Evolutionary conservation across 1,140 invertebrate genomes (phyloP).

Genomic region (Aleiodes sp.): DNA sequence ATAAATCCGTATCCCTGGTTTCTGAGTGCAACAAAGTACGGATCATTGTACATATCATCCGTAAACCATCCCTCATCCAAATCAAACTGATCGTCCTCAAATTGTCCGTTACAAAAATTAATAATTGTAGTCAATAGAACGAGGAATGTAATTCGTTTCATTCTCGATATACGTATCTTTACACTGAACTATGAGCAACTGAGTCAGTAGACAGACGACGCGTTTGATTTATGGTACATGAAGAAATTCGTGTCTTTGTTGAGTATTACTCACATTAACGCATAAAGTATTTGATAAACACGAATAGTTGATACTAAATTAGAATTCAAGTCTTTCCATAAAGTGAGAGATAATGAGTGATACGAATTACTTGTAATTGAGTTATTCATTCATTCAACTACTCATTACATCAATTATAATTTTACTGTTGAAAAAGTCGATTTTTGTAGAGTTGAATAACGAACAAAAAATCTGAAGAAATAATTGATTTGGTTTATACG

Average conservation of each 20-base stretch:
- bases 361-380: too few species aligned
- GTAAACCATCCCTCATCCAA: conserved; percentile 27
- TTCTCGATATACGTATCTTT: not conserved
- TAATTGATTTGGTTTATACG: too few species aligned
- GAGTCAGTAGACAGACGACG: not conserved
- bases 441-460: too few species aligned
- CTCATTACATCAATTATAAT: too few species aligned
- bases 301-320: not conserved
- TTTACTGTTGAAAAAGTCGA: too few species aligned
- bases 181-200: not conserved
- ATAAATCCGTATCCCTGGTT: conserved; percentile 15
- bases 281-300: conserved; percentile 4
- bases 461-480: too few species aligned
- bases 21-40: conserved; percentile 8
- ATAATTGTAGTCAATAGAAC: not conserved
- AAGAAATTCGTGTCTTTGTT: not conserved
- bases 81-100: conserved; percentile 26
- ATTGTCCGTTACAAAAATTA: not conserved
- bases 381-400: too few species aligned
- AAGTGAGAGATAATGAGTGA: too few species aligned
- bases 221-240: not conserved
- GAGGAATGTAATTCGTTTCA: not conserved
- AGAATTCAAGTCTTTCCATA: not conserved
- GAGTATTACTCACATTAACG: not conserved
- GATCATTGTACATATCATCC: conserved; percentile 21